These are phyloP conservation scores for Spongia lamella DNA, from an alignment of 37 sponge, comb jelly and placozoan genomes.

Conservation along the genomic window DNA sequence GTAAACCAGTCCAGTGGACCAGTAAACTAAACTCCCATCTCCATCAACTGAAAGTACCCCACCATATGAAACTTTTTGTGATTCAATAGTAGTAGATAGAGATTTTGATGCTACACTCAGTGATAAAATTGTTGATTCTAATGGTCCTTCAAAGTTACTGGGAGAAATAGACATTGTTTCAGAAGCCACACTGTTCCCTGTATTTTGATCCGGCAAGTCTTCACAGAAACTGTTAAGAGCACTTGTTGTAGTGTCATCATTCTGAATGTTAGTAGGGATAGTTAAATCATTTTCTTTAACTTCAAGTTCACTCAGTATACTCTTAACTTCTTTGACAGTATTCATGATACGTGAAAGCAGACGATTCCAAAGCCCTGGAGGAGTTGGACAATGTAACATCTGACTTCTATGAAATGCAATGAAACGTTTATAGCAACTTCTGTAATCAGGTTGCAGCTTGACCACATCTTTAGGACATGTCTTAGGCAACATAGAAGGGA, in stretches of 20 bases:
- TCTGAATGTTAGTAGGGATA: too few relatives aligned
- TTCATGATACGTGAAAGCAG: constrained; percentile 80
- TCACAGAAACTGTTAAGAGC: too few relatives aligned
- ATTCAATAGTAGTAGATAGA: too few relatives aligned
- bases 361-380: constrained; percentile 91
- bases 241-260: too few relatives aligned
- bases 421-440: constrained; percentile 37
- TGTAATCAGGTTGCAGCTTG: neutral
- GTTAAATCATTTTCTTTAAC: too few relatives aligned
- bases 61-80: too few relatives aligned
- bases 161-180: too few relatives aligned
- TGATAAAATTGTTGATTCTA: too few relatives aligned
- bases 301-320: constrained; percentile 14
- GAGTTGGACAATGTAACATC: constrained; percentile 14
- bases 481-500: constrained; percentile 9
- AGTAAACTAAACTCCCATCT: constrained; percentile 38
- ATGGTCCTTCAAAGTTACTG: too few relatives aligned
- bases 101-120: too few relatives aligned
- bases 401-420: constrained; percentile 25
- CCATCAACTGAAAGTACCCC: too few relatives aligned
- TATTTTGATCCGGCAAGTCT: neutral
- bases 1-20: constrained; percentile 65
- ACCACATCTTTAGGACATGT: constrained; percentile 32
- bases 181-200: neutral
- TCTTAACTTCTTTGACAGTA: constrained; percentile 35